phyloP scores from a whole-genome alignment of 2,113 vertebrate genomes.

The Bubo scandiacus region DNA sequence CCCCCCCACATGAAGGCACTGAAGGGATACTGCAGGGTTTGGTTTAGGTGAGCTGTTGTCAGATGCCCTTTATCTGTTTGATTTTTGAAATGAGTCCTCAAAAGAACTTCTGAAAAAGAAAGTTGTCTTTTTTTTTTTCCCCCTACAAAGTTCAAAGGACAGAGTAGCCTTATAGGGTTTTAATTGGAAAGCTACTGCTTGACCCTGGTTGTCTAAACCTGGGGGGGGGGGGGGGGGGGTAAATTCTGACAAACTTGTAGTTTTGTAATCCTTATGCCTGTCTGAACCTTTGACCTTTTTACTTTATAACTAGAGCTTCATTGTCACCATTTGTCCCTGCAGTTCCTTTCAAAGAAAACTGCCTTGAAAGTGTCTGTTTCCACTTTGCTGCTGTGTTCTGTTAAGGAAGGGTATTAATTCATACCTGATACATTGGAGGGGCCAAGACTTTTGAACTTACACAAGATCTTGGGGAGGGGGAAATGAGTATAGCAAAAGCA shows the following conservation, averaged over 20 bases:
- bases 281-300: slow-evolving; percentile 79
- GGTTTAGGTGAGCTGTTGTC: slow-evolving; percentile 52
- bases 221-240: neutral
- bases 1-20: slow-evolving; percentile 14
- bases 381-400: slow-evolving; percentile 78
- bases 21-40: neutral
- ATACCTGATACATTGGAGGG: slow-evolving; percentile 75
- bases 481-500: slow-evolving; percentile 69
- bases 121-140: neutral
- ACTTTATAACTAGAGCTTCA: slow-evolving; percentile 69
- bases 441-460: slow-evolving; percentile 75
- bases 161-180: slow-evolving; percentile 26
- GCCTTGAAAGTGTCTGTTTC: slow-evolving; percentile 75
- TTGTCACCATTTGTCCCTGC: slow-evolving; percentile 68
- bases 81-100: slow-evolving; percentile 61
- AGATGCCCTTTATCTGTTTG: slow-evolving; percentile 46
- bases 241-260: slow-evolving; percentile 69
- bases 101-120: slow-evolving; percentile 53
- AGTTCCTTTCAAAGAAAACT: slow-evolving; percentile 74
- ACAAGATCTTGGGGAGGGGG: slow-evolving; percentile 59
- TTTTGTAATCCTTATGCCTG: slow-evolving; percentile 75
- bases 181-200: slow-evolving; percentile 66
- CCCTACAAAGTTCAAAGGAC: slow-evolving; percentile 57
- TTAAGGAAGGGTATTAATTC: slow-evolving; percentile 81
- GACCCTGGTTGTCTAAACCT: slow-evolving; percentile 74